Conservation (phyloP, 2,113 vertebrate species). For the Clarias batrachus region DNA sequence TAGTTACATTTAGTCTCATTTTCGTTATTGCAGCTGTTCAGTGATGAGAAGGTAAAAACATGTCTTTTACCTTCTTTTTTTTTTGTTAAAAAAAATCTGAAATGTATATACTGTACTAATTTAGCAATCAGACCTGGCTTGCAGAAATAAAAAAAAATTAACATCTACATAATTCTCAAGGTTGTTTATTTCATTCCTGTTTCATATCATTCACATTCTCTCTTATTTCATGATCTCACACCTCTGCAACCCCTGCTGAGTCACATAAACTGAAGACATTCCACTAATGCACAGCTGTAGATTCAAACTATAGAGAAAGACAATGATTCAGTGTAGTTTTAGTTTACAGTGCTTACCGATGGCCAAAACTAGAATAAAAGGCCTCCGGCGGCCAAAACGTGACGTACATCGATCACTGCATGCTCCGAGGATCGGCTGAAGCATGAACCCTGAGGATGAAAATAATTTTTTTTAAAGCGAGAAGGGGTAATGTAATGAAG, state of each 20-base stretch:
- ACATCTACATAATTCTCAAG: not conserved
- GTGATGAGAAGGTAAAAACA: not conserved
- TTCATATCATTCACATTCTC: not conserved
- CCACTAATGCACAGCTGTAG: not conserved
- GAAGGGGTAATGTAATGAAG: not conserved
- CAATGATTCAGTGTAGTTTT: not conserved
- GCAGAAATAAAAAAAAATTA: not conserved
- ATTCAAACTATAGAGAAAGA: not conserved
- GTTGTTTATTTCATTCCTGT: not conserved
- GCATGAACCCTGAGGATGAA: slow-evolving; percentile 80
- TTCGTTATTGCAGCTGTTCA: no score
- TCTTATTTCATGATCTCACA: not conserved
- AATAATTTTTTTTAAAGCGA: not conserved
- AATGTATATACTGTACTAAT: not conserved
- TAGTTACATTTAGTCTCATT: no score
- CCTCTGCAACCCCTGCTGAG: not conserved
- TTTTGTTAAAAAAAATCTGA: not conserved
- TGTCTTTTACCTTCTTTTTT: not conserved
- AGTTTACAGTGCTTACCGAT: slow-evolving; percentile 75
- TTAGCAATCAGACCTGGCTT: not conserved
- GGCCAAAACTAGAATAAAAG: slow-evolving; percentile 94
- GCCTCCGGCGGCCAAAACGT: slow-evolving; percentile 89
- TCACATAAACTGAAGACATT: not conserved
- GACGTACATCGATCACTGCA: slow-evolving; percentile 97
- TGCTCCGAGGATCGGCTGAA: slow-evolving; percentile 91